Percentiles rank a stretch among this genome's conserved stretches.
Conservation (phyloP, 2,113 vertebrate genomes). For the human region DNA sequence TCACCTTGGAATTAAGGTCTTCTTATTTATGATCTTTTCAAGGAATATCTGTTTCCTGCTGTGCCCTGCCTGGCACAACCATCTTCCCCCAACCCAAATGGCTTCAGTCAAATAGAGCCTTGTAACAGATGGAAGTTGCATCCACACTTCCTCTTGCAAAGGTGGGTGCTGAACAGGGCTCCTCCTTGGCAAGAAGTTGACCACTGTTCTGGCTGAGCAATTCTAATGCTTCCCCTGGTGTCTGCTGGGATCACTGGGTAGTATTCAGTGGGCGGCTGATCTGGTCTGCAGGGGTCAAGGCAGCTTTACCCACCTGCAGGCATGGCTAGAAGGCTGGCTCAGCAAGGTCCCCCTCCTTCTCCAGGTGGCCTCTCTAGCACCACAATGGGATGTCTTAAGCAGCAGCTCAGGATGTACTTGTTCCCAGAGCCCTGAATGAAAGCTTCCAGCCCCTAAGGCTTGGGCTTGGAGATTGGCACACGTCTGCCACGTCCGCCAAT, state of each 20-base stretch:
- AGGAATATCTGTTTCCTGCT: neutral
- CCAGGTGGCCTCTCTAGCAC: accelerated
- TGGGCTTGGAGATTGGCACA: accelerated
- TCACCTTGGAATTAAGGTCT: no score
- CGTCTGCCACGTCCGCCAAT: accelerated
- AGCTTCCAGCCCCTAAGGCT: accelerated
- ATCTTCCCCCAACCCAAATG: neutral
- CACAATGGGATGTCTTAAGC: no score
- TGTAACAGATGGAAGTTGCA: accelerated
- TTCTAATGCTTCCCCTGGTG: accelerated
- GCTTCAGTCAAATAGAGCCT: neutral
- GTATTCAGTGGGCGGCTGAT: neutral
- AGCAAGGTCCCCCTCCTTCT: accelerated
- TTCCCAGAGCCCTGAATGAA: neutral
- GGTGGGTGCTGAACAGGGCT: accelerated
- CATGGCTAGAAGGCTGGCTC: neutral
- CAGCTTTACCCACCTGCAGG: accelerated
- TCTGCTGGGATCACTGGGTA: accelerated
- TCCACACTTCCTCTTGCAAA: neutral
- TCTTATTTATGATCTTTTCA: neutral
- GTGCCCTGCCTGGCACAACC: neutral
- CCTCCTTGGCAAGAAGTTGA: neutral
- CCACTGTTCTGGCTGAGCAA: neutral
- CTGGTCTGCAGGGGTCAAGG: neutral
- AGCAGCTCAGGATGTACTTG: neutral